Evolutionary conservation across 2,113 vertebrate species (phyloP).

Genomic region (Chionomys nivalis): DNA sequence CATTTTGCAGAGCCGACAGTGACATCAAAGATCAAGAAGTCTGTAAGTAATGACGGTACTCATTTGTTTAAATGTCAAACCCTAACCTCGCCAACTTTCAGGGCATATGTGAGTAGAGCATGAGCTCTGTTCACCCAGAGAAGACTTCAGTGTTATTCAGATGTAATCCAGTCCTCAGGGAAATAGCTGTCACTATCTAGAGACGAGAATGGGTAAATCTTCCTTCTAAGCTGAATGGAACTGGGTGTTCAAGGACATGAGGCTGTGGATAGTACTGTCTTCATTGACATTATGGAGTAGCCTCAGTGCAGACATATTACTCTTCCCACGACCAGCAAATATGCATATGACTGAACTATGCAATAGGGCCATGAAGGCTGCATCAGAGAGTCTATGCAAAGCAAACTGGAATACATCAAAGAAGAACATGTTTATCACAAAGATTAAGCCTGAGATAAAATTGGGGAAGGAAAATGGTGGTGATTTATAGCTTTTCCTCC

Average conservation of each 20-base stretch:
- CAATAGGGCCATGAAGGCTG: not conserved
- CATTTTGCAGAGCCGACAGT: slow-evolving; percentile 66
- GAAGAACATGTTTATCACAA: not conserved
- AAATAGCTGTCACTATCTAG: slow-evolving; percentile 49
- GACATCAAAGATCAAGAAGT: slow-evolving; percentile 71
- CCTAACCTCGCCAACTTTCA: slow-evolving; percentile 63
- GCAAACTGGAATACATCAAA: not conserved
- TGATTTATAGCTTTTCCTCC: not conserved
- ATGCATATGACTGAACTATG: not conserved
- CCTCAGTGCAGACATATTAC: not conserved
- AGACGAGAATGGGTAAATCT: slow-evolving; percentile 15
- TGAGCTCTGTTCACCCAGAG: slow-evolving; percentile 37
- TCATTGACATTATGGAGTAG: not conserved
- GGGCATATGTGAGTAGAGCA: slow-evolving; percentile 49
- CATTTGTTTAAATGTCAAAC: slow-evolving; percentile 79
- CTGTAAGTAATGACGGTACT: slow-evolving; percentile 69
- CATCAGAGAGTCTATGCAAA: not conserved
- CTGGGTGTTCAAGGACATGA: slow-evolving; percentile 57
- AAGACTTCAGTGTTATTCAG: slow-evolving; percentile 14
- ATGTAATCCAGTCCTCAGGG: not conserved
- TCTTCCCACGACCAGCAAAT: not conserved
- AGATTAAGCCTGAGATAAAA: slow-evolving; percentile 24
- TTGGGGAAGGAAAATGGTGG: not conserved
- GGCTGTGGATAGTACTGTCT: slow-evolving; percentile 1
- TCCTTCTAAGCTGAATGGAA: slow-evolving; percentile 37